A percentile compares a stretch with the other conserved stretches of the same genome.
Evolutionary conservation across 2,113 vertebrate species (phyloP).

Genomic region (Kobus ellipsiprymnus): DNA sequence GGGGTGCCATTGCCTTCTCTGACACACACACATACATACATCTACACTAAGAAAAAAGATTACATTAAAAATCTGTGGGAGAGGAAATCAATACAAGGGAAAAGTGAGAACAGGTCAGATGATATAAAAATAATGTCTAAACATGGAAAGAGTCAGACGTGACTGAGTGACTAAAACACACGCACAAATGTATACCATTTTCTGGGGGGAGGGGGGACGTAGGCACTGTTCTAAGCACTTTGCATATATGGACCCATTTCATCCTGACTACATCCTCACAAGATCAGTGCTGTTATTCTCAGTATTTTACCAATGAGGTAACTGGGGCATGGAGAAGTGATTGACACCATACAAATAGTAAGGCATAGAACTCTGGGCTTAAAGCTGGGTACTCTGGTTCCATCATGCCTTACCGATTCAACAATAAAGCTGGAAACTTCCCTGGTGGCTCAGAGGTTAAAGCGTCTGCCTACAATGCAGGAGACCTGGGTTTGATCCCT

Average conservation of each 20-base stretch:
- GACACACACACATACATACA: background rate
- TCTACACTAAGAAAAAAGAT: background rate
- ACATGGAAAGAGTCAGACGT: background rate
- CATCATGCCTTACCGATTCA: background rate
- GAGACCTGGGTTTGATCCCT: no score
- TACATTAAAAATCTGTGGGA: background rate
- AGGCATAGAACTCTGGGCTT: background rate
- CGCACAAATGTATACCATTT: background rate
- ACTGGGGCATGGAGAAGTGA: background rate
- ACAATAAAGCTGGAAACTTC: slow-evolving; percentile 14
- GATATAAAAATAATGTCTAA: background rate
- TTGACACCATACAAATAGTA: background rate
- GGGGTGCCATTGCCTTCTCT: no score
- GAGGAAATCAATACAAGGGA: background rate
- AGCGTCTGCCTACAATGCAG: no score
- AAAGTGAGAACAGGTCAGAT: background rate
- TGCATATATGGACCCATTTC: background rate
- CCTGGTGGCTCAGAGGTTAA: no score
- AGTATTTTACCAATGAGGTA: background rate
- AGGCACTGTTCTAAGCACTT: background rate
- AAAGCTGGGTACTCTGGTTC: background rate
- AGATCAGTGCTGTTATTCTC: background rate
- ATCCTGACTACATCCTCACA: background rate
- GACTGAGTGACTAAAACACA: background rate
- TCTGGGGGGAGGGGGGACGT: rapidly evolving